Evolutionary conservation across 1,140 invertebrate genomes (phyloP), one percentile per base, ranked within the genome.

Genomic region (Trachymyrmex cornetzi): DNA sequence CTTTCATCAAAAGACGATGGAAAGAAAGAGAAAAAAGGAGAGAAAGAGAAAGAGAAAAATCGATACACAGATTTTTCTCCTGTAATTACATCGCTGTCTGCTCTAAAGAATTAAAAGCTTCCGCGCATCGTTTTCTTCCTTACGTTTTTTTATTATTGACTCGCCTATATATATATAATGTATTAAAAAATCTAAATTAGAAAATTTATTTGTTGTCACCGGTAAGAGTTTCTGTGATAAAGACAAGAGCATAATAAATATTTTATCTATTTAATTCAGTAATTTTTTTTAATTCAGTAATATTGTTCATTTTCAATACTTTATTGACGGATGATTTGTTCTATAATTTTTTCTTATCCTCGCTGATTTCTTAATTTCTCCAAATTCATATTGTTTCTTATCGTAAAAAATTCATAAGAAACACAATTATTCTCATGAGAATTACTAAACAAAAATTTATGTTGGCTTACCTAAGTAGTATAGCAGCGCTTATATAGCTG

Each of bases 41-140:
- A 38, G 34, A 38, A 38, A 38, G 6, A 34, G 38, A 44, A 9
- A 44, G 24, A 50, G 69, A 61, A 12, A 84, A 30, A 82, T 48
- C 1, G 53, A 24, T 27, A 22, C 14, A 71, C 7, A 24, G 38
- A 48, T 74, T 72, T 93, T 94, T 94, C 93, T 92, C 90, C 93
- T 91, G 92, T 92, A 94, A 94, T 94, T 94, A 94, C 91, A 93
- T 86, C 86, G 81, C 84, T 87, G 90, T 93, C 92, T 82, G 38
- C 38, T 48, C 91, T 87, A 89, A 92, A 88, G 89, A 93, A 93
- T 92, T 92, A 92, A 71, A 90, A 93, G 91, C 85, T 34, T 14
- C 48, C 44, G 19, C 5, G 55, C 55, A 22, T 30, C 3, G 38
- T 2, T 6, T 9, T 50, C 66, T 22, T 57, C 16, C 16, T 22